Evolutionary conservation across 2,888 invertebrate genomes (phyloP).

Genomic region (Axea sp.): DNA sequence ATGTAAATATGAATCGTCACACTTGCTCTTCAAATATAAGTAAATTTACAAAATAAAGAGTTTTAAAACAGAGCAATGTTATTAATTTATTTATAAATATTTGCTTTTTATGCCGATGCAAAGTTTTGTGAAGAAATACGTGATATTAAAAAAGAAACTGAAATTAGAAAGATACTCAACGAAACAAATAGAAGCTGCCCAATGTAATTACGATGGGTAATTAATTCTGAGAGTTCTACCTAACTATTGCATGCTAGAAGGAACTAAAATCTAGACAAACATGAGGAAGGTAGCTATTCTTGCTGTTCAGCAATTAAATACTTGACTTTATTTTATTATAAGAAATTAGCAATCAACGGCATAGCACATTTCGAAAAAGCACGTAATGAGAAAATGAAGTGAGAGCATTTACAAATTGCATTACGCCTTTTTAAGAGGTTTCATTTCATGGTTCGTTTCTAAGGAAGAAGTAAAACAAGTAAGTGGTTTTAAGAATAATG

Average conservation of each 20-base stretch:
- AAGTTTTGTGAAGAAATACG: not conserved
- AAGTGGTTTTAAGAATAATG: too few species aligned
- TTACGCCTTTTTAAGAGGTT: slow-evolving; percentile 32
- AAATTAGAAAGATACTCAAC: slow-evolving; percentile 24
- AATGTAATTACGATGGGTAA: slow-evolving; percentile 62
- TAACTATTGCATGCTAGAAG: slow-evolving; percentile 63
- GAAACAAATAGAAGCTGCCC: slow-evolving; percentile 23
- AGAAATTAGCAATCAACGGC: slow-evolving; percentile 59
- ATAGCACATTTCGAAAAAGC: slow-evolving; percentile 35
- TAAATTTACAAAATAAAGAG: slow-evolving; percentile 36
- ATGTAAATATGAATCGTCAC: slow-evolving; percentile 45
- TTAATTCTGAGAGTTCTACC: slow-evolving; percentile 69
- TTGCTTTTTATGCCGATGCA: not conserved
- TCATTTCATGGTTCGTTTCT: slow-evolving; percentile 20
- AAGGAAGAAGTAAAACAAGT: too few species aligned
- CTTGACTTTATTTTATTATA: slow-evolving; percentile 61
- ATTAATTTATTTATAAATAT: slow-evolving; percentile 18
- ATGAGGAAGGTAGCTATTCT: slow-evolving; percentile 43
- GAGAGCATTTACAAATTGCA: slow-evolving; percentile 40
- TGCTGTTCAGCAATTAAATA: slow-evolving; percentile 64
- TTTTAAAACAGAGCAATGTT: slow-evolving; percentile 26
- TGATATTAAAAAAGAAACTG: slow-evolving; percentile 18
- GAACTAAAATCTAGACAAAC: slow-evolving; percentile 51
- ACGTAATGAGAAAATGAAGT: slow-evolving; percentile 56
- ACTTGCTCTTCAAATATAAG: slow-evolving; percentile 37